Base-by-base conservation (phyloP, 1,140 invertebrate genomes). In the Heliconius himera region DNA sequence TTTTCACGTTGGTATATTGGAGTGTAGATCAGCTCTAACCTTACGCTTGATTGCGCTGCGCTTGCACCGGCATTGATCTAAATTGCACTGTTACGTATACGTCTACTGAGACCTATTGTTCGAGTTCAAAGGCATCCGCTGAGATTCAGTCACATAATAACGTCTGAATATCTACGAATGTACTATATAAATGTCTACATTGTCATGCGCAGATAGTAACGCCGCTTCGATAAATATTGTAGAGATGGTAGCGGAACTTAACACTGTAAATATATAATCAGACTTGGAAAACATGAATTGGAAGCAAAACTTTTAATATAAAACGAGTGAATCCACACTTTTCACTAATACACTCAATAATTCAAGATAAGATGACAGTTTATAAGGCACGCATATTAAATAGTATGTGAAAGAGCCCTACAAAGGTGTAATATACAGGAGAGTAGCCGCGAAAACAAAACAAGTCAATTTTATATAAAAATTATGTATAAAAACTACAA, bases 61-160 rank as follows among this genome's bases (percentile, higher is more conserved):
- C 70, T n/a, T 72, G 33, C 29, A 41, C 36, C 70, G 70, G 20
- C 70, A 72, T 72, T 72, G 70, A 72, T 72, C 70, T 20, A 72
- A 72, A 72, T 72, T 72, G 70, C 70, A 72, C 70, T 72, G 70
- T 72, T 72, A 72, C 70, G 70, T 72, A 38, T 72, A 72, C 18
- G 70, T 72, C 70, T 72, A 72, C 33, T 41, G 70, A 72, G 70
- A 72, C 36, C 70, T 26, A 72, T 72, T 72, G 70, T 72, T 72
- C 33, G 70, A 66, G 60, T 66, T 66, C 60, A 66, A 66, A 66
- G 60, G 60, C 60, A 66, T 66, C 60, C 60, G 60, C 60, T 66
- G 60, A 29, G 60, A 66, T 66, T 66, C 60, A 66, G 13, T 29
- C 26, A 29, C 60, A 29, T 66, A 11, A 18, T 66, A 29, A 66